These are phyloP conservation scores for Dreissena polymorpha DNA, from an alignment of 1,140 invertebrate genomes.

Conservation along the genomic window DNA sequence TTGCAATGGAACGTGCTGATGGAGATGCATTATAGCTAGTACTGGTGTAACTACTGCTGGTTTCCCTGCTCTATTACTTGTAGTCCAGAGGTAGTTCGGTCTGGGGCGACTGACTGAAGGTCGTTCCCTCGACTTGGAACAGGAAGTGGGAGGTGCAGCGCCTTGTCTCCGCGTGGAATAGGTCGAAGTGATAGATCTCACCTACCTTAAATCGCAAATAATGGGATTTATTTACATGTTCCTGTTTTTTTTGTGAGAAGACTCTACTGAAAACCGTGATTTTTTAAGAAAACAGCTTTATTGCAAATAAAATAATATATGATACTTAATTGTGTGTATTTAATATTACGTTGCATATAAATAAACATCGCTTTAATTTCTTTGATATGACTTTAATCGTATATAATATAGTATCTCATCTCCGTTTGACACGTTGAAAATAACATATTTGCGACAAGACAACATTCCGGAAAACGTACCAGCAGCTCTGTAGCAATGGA, in stretches of 20 bases:
- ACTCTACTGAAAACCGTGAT: too few species aligned
- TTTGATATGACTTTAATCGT: too few species aligned
- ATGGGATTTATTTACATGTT: not conserved
- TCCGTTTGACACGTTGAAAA: too few species aligned
- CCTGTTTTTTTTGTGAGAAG: too few species aligned
- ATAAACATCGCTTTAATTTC: too few species aligned
- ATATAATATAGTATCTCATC: too few species aligned
- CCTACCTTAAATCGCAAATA: not conserved
- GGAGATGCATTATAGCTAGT: too few species aligned
- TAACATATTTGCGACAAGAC: too few species aligned
- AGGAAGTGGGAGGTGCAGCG: slow-evolving; percentile 44
- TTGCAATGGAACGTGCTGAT: too few species aligned
- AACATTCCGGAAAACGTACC: slow-evolving; percentile 15
- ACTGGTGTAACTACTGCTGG: too few species aligned
- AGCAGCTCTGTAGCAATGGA: slow-evolving; percentile 50
- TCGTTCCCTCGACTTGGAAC: slow-evolving; percentile 50
- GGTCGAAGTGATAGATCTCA: slow-evolving; percentile 50
- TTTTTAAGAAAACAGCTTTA: not conserved
- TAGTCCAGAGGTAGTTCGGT: slow-evolving; percentile 47
- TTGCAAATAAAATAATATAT: not conserved
- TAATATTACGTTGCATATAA: too few species aligned
- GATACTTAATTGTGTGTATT: too few species aligned
- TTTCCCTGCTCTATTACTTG: slow-evolving; percentile 13
- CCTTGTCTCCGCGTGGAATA: slow-evolving; percentile 47
- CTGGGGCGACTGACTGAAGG: slow-evolving; percentile 15